These are phyloP conservation scores for Drosophila dunni DNA, from an alignment of 1,140 invertebrate species.

Conservation along the genomic window DNA sequence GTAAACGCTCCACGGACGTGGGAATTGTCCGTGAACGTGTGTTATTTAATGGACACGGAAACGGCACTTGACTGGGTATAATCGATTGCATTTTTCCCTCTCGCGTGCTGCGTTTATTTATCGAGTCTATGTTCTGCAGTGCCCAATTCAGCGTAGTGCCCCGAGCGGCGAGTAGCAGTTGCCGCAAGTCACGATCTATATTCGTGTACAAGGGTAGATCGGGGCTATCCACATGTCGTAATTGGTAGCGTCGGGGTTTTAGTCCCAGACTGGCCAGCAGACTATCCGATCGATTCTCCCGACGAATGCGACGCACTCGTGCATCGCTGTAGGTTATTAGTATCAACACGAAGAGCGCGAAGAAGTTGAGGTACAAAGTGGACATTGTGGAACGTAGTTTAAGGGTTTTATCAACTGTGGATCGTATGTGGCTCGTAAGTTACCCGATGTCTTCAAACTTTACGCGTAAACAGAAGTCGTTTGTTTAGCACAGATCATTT, in stretches of 20 bases:
- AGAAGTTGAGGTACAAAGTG: slow-evolving; percentile 2
- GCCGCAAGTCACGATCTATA: slow-evolving; percentile 50
- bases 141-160: slow-evolving; percentile 36
- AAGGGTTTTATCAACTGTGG: neutral
- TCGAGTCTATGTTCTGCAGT: slow-evolving; percentile 40
- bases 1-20: slow-evolving; percentile 85
- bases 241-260: slow-evolving; percentile 33
- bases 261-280: slow-evolving; percentile 60
- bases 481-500: neutral
- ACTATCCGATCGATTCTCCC: slow-evolving; percentile 57
- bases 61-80: slow-evolving; percentile 32
- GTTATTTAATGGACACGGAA: slow-evolving; percentile 64
- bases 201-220: slow-evolving; percentile 55
- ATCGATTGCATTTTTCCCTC: slow-evolving; percentile 66
- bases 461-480: neutral
- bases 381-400: slow-evolving; percentile 9
- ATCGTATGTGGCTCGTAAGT: slow-evolving; percentile 1
- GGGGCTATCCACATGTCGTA: slow-evolving; percentile 19
- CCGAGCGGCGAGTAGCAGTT: slow-evolving; percentile 45
- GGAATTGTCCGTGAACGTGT: slow-evolving; percentile 84
- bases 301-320: slow-evolving; percentile 18
- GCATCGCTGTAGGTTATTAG: neutral
- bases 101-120: slow-evolving; percentile 23
- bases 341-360: slow-evolving; percentile 1
- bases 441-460: neutral